Evolutionary conservation across 2,797 vertebrate genomes (phyloP).

Genomic region (Macropus fuliginosus): DNA sequence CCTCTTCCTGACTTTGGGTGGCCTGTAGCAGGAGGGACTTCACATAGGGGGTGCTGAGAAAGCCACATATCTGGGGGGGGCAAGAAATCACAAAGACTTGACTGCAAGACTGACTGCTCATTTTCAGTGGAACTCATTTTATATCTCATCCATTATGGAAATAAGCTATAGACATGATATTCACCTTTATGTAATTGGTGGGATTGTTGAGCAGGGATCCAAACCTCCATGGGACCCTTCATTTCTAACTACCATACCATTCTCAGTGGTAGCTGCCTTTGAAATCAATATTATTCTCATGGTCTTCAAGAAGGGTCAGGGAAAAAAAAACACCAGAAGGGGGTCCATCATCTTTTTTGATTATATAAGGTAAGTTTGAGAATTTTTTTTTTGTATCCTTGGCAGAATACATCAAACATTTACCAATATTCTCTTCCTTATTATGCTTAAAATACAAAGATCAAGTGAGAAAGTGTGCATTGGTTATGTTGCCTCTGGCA

Average conservation of each 20-base stretch:
- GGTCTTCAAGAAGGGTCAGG: neutral
- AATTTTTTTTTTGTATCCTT: neutral
- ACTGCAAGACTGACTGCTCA: neutral
- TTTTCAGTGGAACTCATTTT: neutral
- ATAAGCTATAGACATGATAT: neutral
- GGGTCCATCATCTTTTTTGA: conserved; percentile 10
- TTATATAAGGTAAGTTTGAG: neutral
- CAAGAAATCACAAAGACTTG: conserved; percentile 18
- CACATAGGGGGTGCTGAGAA: rapidly evolving
- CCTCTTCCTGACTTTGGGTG: conserved; percentile 52
- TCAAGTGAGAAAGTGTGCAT: neutral
- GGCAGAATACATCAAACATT: neutral
- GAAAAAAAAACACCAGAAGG: neutral
- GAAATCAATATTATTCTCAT: neutral
- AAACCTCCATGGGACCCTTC: neutral
- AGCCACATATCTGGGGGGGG: neutral
- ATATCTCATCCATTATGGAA: neutral
- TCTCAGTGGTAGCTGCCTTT: neutral
- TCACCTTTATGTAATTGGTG: neutral
- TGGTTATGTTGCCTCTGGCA: neutral
- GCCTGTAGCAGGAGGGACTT: conserved; percentile 54
- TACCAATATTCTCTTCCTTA: neutral
- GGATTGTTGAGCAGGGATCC: neutral
- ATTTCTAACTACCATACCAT: neutral
- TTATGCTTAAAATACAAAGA: neutral